A percentile compares a stretch with the other conserved stretches of the same genome.
These are phyloP conservation scores for Notolabrus celidotus DNA, from an alignment of 2,797 vertebrate genomes.

Conservation along the genomic window DNA sequence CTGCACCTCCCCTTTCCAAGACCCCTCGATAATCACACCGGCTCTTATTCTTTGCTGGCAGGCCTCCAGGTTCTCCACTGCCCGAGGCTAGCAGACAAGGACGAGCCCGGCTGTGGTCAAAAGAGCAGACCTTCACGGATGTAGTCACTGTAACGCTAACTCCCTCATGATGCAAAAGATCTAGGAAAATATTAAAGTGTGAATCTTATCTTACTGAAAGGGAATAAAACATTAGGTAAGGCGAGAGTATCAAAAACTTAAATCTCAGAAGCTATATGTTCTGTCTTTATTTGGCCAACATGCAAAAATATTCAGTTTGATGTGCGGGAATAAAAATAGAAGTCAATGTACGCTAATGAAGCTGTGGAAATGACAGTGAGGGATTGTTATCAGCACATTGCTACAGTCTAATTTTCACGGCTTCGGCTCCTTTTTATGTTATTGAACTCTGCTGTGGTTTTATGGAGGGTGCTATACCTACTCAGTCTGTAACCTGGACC, in stretches of 20 bases:
- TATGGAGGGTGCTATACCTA: conserved; percentile 56
- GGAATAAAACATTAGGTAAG: conserved; percentile 73
- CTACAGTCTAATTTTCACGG: conserved; percentile 54
- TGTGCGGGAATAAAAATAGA: conserved; percentile 66
- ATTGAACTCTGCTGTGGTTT: conserved; percentile 69
- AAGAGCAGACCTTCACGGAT: conserved; percentile 61
- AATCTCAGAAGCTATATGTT: conserved; percentile 60
- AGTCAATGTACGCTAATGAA: conserved; percentile 73
- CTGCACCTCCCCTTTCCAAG: conserved; percentile 46
- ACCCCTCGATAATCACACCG: conserved; percentile 74
- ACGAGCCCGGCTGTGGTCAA: conserved; percentile 66
- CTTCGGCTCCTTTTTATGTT: conserved; percentile 68
- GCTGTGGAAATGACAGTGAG: conserved; percentile 60
- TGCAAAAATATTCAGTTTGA: conserved; percentile 71
- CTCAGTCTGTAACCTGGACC: conserved; percentile 58
- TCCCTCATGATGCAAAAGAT: conserved; percentile 51
- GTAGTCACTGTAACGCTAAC: conserved; percentile 45
- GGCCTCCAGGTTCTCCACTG: conserved; percentile 52
- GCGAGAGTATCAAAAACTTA: conserved; percentile 43
- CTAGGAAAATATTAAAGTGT: conserved; percentile 59
- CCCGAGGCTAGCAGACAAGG: conserved; percentile 71
- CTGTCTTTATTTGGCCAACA: conserved; percentile 71
- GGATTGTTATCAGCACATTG: conserved; percentile 72
- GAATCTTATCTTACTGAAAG: conserved; percentile 63
- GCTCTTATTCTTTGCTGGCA: conserved; percentile 62